A percentile compares a stretch with the other conserved stretches of the same genome.
These are phyloP conservation scores for Cerastis rubricosa DNA, from an alignment of 2,888 invertebrate genomes.

Conservation along the genomic window DNA sequence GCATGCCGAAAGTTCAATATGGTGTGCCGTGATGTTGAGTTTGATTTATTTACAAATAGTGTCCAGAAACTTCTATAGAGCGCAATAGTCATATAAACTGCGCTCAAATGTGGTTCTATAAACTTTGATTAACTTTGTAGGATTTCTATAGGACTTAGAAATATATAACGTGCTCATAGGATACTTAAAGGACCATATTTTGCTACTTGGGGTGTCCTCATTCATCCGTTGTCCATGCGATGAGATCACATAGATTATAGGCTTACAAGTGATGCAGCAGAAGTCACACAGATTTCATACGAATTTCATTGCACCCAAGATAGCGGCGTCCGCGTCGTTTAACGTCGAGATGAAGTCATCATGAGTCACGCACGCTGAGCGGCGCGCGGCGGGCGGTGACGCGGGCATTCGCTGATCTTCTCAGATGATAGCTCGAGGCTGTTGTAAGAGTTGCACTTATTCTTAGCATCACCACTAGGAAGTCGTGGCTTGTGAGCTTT, in stretches of 20 bases:
- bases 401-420: background rate
- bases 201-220: background rate
- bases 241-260: constrained; percentile 2
- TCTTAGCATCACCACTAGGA: background rate
- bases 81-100: no score
- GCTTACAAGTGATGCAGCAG: background rate
- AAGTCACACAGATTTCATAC: background rate
- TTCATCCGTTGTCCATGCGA: background rate
- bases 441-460: background rate
- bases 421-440: background rate
- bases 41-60: no score
- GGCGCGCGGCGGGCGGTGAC: background rate
- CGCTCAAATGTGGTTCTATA: no score
- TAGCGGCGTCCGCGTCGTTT: constrained; percentile 5
- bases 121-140: no score
- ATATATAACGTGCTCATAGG: no score
- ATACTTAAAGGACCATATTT: no score
- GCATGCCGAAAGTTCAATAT: no score
- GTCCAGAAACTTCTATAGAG: no score
- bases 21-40: no score
- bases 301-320: background rate
- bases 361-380: constrained; percentile 25
- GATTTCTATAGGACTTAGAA: no score
- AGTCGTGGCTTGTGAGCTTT: background rate
- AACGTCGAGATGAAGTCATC: constrained; percentile 38